A percentile compares a stretch with the other conserved stretches of the same genome.
Conservation (phyloP, 2,888 invertebrate species). For the Leptodirus hochenwartii region DNA sequence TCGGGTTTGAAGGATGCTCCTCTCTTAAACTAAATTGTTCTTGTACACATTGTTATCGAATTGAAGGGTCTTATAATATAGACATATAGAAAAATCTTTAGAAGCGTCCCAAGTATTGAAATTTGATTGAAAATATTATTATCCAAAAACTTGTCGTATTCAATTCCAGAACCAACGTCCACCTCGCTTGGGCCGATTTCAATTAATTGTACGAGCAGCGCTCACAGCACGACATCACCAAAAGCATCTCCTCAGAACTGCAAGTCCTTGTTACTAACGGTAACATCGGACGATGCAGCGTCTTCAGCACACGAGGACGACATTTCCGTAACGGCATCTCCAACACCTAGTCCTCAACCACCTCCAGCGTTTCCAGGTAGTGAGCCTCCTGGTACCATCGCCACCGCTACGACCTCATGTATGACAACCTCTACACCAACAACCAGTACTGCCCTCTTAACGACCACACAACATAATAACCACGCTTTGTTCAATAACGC, state of each 20-base stretch:
- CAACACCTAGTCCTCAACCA: slow-evolving; percentile 34
- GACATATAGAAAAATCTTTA: too few relatives aligned
- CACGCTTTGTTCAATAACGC: slow-evolving; percentile 36
- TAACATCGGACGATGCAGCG: slow-evolving; percentile 31
- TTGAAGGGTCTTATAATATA: too few relatives aligned
- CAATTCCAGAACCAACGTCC: slow-evolving; percentile 23
- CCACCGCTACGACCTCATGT: slow-evolving; percentile 21
- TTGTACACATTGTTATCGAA: too few relatives aligned
- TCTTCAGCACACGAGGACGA: slow-evolving; percentile 38
- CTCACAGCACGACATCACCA: slow-evolving; percentile 55
- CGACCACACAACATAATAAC: slow-evolving; percentile 21
- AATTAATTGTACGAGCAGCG: slow-evolving; percentile 30
- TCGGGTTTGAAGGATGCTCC: too few relatives aligned
- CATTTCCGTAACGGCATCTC: slow-evolving; percentile 47
- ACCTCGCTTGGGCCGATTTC: slow-evolving; percentile 26
- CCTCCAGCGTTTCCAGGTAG: slow-evolving; percentile 21
- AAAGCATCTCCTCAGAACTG: slow-evolving; percentile 42
- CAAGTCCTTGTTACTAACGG: slow-evolving; percentile 28
- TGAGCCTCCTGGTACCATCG: too few relatives aligned
- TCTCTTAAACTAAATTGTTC: too few relatives aligned
- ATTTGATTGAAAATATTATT: too few relatives aligned
- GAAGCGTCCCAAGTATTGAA: too few relatives aligned
- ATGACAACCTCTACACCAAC: slow-evolving; percentile 24
- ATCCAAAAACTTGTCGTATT: slow-evolving; percentile 1
- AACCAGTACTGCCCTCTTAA: slow-evolving; percentile 10